These are phyloP conservation scores for Heteractis magnifica DNA, from an alignment of 92 coral and sea anemone species.

Conservation along the genomic window DNA sequence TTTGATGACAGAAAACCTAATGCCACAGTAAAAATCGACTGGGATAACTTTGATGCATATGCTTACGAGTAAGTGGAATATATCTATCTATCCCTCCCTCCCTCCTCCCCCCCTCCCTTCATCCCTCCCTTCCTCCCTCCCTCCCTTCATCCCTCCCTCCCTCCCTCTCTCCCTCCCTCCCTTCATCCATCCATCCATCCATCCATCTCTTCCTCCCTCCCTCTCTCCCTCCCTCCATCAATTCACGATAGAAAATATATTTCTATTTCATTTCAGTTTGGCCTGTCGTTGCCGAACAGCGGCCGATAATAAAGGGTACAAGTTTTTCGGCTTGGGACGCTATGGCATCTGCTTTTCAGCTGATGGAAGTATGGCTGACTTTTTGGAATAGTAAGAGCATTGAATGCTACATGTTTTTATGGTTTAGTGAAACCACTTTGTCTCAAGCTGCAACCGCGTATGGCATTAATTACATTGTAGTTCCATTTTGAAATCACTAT, in stretches of 20 bases:
- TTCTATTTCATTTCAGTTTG: neutral
- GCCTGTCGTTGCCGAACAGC: conserved; percentile 10
- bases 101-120: neutral
- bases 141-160: neutral
- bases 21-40: neutral
- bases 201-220: neutral
- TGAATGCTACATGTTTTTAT: too few species aligned
- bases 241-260: too few species aligned
- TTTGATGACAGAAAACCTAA: conserved; percentile 1
- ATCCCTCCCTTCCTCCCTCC: neutral
- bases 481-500: too few species aligned
- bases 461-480: too few species aligned
- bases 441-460: too few species aligned
- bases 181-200: neutral
- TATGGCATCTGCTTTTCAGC: neutral
- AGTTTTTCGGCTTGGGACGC: neutral
- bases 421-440: too few species aligned
- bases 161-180: neutral
- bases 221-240: neutral
- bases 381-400: neutral
- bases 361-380: neutral
- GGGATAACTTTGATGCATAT: neutral
- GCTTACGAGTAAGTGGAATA: neutral
- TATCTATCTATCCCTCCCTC: neutral
- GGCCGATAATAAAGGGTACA: neutral